Evolutionary conservation across 2,113 vertebrate genomes (phyloP).

Genomic region (Isurus oxyrinchus): DNA sequence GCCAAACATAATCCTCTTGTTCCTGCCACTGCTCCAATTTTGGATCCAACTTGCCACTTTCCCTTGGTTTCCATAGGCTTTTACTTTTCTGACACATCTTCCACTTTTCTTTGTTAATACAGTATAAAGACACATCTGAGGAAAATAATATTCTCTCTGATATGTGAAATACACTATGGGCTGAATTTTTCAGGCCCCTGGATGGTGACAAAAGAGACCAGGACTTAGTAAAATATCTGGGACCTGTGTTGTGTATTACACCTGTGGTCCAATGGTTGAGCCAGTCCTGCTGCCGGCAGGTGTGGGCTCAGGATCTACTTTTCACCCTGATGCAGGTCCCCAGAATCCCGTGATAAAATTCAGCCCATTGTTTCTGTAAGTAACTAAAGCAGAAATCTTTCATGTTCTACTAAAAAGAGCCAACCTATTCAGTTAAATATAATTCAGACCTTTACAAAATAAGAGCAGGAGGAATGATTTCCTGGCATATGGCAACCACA

Average conservation of each 20-base stretch:
- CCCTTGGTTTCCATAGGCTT: too few relatives aligned
- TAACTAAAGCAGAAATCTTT: background rate
- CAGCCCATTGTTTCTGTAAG: background rate
- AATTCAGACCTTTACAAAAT: background rate
- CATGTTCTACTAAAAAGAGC: background rate
- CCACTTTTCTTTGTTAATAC: background rate
- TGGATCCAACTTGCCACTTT: too few relatives aligned
- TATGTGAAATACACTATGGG: background rate
- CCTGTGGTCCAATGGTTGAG: too few relatives aligned
- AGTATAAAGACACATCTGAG: background rate
- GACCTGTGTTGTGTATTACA: too few relatives aligned
- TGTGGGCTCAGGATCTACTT: background rate
- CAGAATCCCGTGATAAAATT: background rate
- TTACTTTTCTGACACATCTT: too few relatives aligned
- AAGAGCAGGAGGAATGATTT: background rate
- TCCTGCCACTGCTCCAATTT: too few relatives aligned
- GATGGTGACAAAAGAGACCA: too few relatives aligned
- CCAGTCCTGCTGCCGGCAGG: background rate
- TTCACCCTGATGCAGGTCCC: background rate
- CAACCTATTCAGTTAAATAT: background rate
- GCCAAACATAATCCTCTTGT: too few relatives aligned
- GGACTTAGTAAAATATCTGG: too few relatives aligned
- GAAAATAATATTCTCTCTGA: background rate
- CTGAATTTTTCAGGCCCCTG: too few relatives aligned
- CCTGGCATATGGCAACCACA: conserved; percentile 28